Base-by-base conservation (phyloP, 2,113 vertebrate genomes). In the Thamnophis sirtalis region DNA sequence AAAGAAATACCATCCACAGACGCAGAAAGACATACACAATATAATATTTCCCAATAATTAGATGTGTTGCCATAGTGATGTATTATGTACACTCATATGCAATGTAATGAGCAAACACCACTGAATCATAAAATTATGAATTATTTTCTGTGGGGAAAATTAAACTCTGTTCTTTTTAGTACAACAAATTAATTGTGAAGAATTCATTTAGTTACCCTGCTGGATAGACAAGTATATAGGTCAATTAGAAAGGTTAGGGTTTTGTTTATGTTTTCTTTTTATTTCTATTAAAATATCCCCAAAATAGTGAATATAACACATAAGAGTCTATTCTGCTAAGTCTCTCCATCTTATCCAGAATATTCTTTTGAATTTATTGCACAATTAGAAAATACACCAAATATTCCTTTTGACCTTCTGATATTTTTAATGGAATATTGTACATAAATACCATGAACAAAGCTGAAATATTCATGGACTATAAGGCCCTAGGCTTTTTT, bases 61-160 rank as follows among this genome's bases (percentile, higher is more conserved):
- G 3, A 48, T 58, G 3, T 49, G n/a, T n/a, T 88, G 38, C 63
- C n/a, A 24, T 51, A 21, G 53, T 93, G 53, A 90, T 93, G 49
- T 86, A 58, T 22, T 80, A 17, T 15, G 88, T 2, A 53, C 86
- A 92, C 93, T 92, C 63, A 55, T 68, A 86, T 11, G 38, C 1
- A 73, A 58, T 92, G 88, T 92, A 92, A 80, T 53, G 26, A 93
- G 17, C 4, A 60, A 49, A 43, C 0, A n/a, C 60, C 1, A 80
- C 0, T 48, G 92, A 94, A 92, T 90, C 87, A 92, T 9, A 11
- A 58, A 89, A 63, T 28, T 91, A 55, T 86, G 22, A 68, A 90
- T 68, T 7, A 51, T 87, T 15, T 91, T 7, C 21, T 60, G 8
- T n/a, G 15, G 60, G 24, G 17, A 87, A 93, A 95, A 86, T 0